A percentile compares a stretch with the other conserved stretches of the same genome.
Evolutionary conservation across 2,888 invertebrate species (phyloP).

Genomic region (Enchytraeus crypticus): DNA sequence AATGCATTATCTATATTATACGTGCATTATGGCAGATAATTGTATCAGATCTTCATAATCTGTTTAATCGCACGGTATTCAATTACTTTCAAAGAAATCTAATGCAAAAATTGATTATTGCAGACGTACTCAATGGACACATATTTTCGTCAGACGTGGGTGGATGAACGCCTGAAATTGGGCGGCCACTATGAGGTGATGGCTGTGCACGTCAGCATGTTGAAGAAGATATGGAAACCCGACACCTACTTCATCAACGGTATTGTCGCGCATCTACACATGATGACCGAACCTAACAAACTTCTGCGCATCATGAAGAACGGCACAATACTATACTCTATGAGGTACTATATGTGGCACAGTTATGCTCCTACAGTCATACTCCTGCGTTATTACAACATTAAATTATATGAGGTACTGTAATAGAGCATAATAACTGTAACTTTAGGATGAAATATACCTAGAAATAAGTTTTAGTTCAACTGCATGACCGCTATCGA

Average conservation of each 20-base stretch:
- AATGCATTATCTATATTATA: too few species aligned
- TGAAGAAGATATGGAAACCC: constrained; percentile 89
- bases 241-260: constrained; percentile 66
- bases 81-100: too few species aligned
- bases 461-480: not conserved
- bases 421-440: too few species aligned
- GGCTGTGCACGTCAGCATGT: constrained; percentile 53
- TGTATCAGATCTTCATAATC: too few species aligned
- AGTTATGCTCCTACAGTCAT: too few species aligned
- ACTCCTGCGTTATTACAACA: too few species aligned
- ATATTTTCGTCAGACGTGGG: constrained; percentile 44
- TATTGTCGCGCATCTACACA: constrained; percentile 73
- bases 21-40: too few species aligned
- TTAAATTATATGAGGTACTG: too few species aligned
- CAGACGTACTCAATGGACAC: constrained; percentile 43
- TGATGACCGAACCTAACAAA: constrained; percentile 89
- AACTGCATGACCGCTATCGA: not conserved
- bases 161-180: constrained; percentile 38
- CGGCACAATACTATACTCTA: constrained; percentile 82
- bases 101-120: not conserved
- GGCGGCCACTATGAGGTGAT: constrained; percentile 19
- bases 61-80: too few species aligned
- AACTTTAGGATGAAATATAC: too few species aligned
- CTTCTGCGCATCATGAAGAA: constrained; percentile 76
- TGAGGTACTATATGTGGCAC: constrained; percentile 60